Percentiles rank a stretch among this genome's conserved stretches.
These are phyloP conservation scores for Catocala sponsa DNA, from an alignment of 2,888 invertebrate species.

Conservation along the genomic window DNA sequence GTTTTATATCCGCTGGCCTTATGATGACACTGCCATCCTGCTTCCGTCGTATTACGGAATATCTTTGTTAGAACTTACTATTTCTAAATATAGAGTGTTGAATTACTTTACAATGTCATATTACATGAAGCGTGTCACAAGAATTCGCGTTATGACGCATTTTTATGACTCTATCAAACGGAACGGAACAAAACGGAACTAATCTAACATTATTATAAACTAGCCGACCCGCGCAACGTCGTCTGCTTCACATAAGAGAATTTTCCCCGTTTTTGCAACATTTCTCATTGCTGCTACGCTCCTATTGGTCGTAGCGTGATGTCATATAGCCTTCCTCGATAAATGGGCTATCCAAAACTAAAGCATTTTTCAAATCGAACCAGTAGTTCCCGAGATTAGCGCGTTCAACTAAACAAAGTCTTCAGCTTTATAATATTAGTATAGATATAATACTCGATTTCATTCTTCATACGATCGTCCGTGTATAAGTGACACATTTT, in stretches of 20 bases:
- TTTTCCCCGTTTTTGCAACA: too few relatives aligned
- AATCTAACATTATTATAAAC: constrained; percentile 3
- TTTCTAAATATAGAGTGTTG: constrained; percentile 8
- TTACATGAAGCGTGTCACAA: constrained; percentile 1
- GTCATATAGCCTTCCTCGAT: too few relatives aligned
- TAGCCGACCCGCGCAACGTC: too few relatives aligned
- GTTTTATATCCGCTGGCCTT: constrained; percentile 45
- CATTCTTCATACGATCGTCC: too few relatives aligned
- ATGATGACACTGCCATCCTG: constrained; percentile 40
- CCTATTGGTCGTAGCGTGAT: too few relatives aligned
- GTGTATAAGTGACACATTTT: not conserved
- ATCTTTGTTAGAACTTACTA: not conserved
- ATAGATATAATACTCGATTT: not conserved
- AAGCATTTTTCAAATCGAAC: too few relatives aligned
- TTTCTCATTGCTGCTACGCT: too few relatives aligned
- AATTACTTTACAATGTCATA: constrained; percentile 5
- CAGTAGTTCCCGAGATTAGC: too few relatives aligned
- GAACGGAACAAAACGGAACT: too few relatives aligned
- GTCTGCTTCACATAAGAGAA: too few relatives aligned
- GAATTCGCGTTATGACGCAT: constrained; percentile 1
- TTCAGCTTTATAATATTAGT: constrained; percentile 2
- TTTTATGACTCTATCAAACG: not conserved
- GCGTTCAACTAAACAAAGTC: too few relatives aligned
- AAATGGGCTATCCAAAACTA: too few relatives aligned
- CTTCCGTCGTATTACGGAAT: constrained; percentile 26